Conservation (phyloP, 2,113 vertebrate species). For the Dolichallabes microphthalmus region DNA sequence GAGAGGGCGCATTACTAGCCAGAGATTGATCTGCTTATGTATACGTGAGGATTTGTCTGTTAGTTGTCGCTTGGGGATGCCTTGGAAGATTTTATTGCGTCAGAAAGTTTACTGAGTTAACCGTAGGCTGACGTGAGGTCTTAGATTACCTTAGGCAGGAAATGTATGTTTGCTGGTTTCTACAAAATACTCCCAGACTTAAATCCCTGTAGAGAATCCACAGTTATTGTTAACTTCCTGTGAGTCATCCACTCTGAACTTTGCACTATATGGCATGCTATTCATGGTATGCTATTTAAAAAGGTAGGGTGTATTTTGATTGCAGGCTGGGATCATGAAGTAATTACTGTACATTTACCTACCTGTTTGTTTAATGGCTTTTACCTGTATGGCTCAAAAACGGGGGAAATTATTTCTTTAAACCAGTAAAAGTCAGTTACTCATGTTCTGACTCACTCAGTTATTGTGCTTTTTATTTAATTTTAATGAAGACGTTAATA, state of each 20-base stretch:
- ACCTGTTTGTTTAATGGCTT: neutral
- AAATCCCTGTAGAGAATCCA: conserved; percentile 32
- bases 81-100: neutral
- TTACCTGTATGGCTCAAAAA: neutral
- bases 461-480: neutral
- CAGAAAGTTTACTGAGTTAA: neutral
- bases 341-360: neutral
- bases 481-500: conserved; percentile 59
- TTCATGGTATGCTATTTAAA: conserved; percentile 15
- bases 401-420: neutral
- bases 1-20: conserved; percentile 61
- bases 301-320: neutral
- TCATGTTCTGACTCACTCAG: neutral
- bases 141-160: conserved; percentile 17
- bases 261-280: conserved; percentile 15
- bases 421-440: neutral
- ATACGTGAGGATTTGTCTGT: neutral
- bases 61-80: neutral
- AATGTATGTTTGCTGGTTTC: conserved; percentile 33
- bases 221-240: conserved; percentile 33
- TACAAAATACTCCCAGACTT: conserved; percentile 8
- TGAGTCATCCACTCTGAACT: conserved; percentile 27
- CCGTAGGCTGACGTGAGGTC: neutral
- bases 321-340: neutral
- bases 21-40: conserved; percentile 21